These are phyloP conservation scores for Onychostruthus taczanowskii DNA, from an alignment of 2,113 vertebrate species.

Conservation along the genomic window DNA sequence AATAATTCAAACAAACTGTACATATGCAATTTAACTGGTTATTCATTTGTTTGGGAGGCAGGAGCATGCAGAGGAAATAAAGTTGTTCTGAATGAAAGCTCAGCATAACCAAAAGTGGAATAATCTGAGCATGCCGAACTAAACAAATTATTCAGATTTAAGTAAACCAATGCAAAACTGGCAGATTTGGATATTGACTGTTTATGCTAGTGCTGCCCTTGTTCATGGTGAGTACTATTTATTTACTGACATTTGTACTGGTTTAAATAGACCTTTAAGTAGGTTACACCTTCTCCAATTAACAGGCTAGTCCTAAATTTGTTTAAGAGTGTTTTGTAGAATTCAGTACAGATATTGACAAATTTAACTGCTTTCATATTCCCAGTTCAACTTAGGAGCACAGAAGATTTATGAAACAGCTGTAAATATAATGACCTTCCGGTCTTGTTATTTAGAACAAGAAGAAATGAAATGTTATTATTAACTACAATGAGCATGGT, in stretches of 20 bases:
- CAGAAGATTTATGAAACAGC: background rate
- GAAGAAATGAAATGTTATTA: background rate
- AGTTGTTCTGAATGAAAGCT: background rate
- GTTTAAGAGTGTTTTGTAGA: background rate
- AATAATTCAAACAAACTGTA: background rate
- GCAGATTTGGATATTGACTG: background rate
- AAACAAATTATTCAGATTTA: background rate
- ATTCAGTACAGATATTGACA: background rate
- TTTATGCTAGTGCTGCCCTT: background rate
- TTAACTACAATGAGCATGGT: background rate
- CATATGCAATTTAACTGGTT: background rate
- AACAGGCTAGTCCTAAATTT: background rate
- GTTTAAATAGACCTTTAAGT: background rate
- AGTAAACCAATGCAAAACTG: background rate
- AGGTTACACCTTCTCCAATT: background rate
- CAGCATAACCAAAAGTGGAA: background rate
- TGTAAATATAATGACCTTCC: background rate
- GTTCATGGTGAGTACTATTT: background rate
- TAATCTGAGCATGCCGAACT: background rate
- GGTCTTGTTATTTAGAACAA: background rate
- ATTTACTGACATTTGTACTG: background rate
- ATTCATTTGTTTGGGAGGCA: background rate
- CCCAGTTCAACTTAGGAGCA: background rate
- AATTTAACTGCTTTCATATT: background rate
- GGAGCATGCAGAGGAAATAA: background rate